Percentiles rank a stretch among this genome's conserved stretches.
Conservation (phyloP, 2,797 vertebrate genomes). For the Cyclopterus lumpus region DNA sequence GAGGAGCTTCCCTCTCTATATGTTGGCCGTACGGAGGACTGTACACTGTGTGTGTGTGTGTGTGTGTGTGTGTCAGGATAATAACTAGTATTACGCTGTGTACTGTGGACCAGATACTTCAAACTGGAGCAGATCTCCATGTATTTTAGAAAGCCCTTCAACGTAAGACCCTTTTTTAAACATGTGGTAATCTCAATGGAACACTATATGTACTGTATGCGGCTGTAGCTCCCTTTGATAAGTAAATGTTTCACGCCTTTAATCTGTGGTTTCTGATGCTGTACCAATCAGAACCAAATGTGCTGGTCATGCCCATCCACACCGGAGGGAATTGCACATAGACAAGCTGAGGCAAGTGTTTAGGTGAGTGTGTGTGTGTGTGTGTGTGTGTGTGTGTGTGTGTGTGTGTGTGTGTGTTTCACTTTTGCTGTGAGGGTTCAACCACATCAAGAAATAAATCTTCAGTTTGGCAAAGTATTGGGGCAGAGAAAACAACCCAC, state of each 20-base stretch:
- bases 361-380: background rate
- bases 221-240: background rate
- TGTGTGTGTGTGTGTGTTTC: background rate
- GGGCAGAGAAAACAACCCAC: background rate
- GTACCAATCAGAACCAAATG: background rate
- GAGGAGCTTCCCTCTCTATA: too few species aligned
- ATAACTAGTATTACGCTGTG: background rate
- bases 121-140: background rate
- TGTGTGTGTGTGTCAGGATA: too few species aligned
- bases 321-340: conserved; percentile 1
- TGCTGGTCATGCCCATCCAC: background rate
- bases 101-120: background rate
- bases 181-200: background rate
- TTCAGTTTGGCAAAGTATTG: background rate
- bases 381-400: background rate
- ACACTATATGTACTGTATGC: background rate
- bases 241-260: background rate
- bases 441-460: background rate
- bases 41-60: too few species aligned
- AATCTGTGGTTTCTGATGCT: background rate
- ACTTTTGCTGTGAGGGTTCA: background rate
- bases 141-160: background rate
- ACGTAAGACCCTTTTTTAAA: background rate
- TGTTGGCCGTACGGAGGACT: too few species aligned
- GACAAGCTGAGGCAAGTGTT: background rate